A percentile compares a stretch with the other conserved stretches of the same genome.
Evolutionary conservation across 2,888 invertebrate genomes (phyloP).

Genomic region (Platycnemis pennipes): DNA sequence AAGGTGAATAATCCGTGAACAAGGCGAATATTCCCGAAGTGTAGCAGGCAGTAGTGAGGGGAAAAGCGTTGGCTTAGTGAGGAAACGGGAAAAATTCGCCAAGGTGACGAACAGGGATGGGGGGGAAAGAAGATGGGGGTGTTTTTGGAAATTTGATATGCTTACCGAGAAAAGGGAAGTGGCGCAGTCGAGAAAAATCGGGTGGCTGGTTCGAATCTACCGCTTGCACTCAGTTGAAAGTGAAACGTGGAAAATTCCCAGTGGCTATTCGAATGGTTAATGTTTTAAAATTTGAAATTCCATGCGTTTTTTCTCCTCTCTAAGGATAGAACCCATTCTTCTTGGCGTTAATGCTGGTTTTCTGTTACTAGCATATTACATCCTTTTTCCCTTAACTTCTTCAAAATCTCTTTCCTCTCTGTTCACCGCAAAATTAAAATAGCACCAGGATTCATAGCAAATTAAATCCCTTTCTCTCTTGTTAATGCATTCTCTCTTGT

Average conservation of each 20-base stretch:
- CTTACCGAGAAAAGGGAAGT: neutral
- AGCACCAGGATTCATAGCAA: no score
- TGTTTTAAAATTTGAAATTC: neutral
- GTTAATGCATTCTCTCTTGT: no score
- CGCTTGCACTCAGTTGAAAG: neutral
- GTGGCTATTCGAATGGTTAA: neutral
- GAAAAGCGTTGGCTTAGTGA: neutral
- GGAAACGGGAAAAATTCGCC: neutral
- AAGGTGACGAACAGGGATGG: neutral
- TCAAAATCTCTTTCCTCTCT: no score
- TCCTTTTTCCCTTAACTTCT: no score
- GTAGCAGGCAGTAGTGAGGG: conserved; percentile 24
- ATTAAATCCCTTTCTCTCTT: neutral
- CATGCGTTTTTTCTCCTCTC: no score
- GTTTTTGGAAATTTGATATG: neutral
- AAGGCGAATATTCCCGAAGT: conserved; percentile 33
- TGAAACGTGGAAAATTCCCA: neutral
- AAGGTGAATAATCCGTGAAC: conserved; percentile 26
- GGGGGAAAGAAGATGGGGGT: neutral
- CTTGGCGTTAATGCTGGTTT: no score
- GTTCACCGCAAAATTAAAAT: no score
- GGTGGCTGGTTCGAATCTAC: neutral
- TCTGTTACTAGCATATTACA: no score
- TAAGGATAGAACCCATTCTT: no score
- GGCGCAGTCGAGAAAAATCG: neutral